Evolutionary conservation across 2,113 vertebrate species (phyloP), one percentile per base, ranked within the genome.

Genomic region (Coturnix japonica): DNA sequence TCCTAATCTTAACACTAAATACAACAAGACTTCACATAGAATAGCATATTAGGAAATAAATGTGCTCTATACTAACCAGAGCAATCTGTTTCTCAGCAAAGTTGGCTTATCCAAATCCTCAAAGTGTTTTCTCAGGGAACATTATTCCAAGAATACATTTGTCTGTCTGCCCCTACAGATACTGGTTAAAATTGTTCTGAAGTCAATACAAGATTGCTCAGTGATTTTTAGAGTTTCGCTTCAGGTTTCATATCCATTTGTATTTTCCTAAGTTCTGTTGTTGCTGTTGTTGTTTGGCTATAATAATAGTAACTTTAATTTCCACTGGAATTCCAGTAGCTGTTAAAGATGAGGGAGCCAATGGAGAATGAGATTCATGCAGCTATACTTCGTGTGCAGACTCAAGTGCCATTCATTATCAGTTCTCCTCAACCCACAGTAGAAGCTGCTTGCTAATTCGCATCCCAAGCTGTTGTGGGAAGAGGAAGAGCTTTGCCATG

Each of bases 31-130:
- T 89, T 94, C 35, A 59, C 0, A 1, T 64, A 90, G 69, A 63
- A 91, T 57, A 57, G 61, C 53, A 54, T 64, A 84, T 83, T 75
- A 74, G 78, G 66, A 87, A 35, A 81, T 87, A 84, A 91, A 89
- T 11, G 26, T 86, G 46, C 23, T 84, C 33, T 54, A 4, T 51
- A 60, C 33, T 54, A 74, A 78, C 46, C 69, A 33, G 56, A 81
- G 64, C 59, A 81, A 86, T 89, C 60, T 73, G 72, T 87, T 91
- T 94, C 43, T 86, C 49, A 94, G 33, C 41, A 77, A 81, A 89
- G 89, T 86, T 91, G 31, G 12, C 57, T 77, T 92, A 74, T 44
- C 37, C 87, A 85, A 90, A 69, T 90, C 64, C 69, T 76, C 30
- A 49, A 71, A 57, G 21, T 81, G 61, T 90, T 88, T 91, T 90